These are phyloP conservation scores for Mamestra configurata DNA, from an alignment of 1,140 invertebrate species.

Conservation along the genomic window DNA sequence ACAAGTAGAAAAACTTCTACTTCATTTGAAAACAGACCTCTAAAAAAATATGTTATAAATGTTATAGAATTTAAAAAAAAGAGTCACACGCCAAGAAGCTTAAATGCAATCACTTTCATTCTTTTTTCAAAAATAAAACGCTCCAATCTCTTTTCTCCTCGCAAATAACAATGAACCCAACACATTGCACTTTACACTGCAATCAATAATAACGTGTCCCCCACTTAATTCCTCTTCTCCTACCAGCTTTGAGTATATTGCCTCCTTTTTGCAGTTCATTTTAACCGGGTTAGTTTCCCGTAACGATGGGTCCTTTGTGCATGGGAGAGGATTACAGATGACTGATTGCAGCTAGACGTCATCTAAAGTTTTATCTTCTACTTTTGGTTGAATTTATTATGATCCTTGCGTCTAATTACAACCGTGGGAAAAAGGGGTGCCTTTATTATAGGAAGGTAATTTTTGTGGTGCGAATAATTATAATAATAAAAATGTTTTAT, in stretches of 20 bases:
- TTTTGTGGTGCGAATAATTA: no score
- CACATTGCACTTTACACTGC: conserved; percentile 17
- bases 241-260: neutral
- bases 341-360: conserved; percentile 33
- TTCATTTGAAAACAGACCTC: no score
- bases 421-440: conserved; percentile 9
- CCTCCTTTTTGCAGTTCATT: conserved; percentile 26
- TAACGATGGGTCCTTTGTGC: conserved; percentile 21
- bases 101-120: no score
- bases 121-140: neutral
- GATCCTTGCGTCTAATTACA: neutral
- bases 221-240: conserved; percentile 24
- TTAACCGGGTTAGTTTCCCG: conserved; percentile 11
- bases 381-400: conserved; percentile 4
- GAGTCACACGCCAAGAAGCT: no score
- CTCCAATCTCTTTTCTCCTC: neutral
- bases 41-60: no score
- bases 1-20: no score
- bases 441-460: conserved; percentile 2
- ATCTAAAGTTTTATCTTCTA: conserved; percentile 2
- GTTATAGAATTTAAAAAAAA: no score
- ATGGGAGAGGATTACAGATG: neutral
- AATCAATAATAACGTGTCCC: conserved; percentile 9
- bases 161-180: neutral
- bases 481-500: no score